Evolutionary conservation across 2,888 invertebrate genomes (phyloP), one percentile per base, ranked within the genome.

Genomic region (Sisyra nigra): DNA sequence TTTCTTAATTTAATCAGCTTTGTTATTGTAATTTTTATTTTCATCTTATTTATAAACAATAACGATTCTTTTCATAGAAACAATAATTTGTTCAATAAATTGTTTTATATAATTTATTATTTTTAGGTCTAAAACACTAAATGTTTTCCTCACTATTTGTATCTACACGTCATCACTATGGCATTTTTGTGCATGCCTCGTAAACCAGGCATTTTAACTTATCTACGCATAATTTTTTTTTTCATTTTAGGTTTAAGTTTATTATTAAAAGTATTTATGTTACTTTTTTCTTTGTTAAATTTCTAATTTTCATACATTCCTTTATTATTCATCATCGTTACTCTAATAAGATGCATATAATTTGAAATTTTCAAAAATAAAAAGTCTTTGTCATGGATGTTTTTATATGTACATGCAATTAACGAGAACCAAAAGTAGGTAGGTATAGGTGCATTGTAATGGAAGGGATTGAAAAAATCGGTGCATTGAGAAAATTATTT

Each of bases 151-250:
- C 19, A 13, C 11, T 11, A 19, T 17, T 37, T n/a, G 8, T 8
- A 37, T 18, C 17, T 19, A 17, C 19, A 37, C 37, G 37, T 37
- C 37, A 37, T 37, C 34, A 19, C 41, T 41, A 41, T 15, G 41
- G 41, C 41, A 30, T 41, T 41, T 24, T 40, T 41, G 41, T 41
- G 41, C 41, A 19, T 34, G 41, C 41, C 41, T 34, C 18, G 17
- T 3, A 5, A n/a, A 19, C 17, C 14, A 37, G 37, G 37, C 37
- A 37, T 37, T 15, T 14, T 35, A 24, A 24, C 17, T 35, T 35
- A 15, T 35, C 17, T 37, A 19, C 17, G 11, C 19, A 37, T 37
- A 37, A 37, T 37, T 17, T 37, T 37, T 37, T 10, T 18, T 35
- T 13, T 35, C 14, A 35, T 37, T 14, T 13, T 6, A 33, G 14